A percentile compares a stretch with the other conserved stretches of the same genome.
phyloP scores from a whole-genome alignment of 23 tunicate genomes.

The Clavelina lepadiformis region DNA sequence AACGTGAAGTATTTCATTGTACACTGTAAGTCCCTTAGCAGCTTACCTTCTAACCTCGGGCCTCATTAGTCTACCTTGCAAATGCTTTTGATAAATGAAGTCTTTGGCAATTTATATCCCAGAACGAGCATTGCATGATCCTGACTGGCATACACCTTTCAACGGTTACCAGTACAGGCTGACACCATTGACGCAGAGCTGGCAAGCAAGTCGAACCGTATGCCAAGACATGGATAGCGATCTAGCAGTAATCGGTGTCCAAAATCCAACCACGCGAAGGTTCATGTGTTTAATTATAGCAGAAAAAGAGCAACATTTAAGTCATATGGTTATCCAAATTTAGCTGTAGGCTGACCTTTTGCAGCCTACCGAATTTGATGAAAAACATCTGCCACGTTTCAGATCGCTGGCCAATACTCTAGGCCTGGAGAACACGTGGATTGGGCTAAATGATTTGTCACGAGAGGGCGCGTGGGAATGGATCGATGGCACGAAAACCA shows the following conservation, averaged over 20 bases:
- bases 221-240: constrained; percentile 6
- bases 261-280: no score
- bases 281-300: no score
- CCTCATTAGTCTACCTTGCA: no score
- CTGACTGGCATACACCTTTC: constrained; percentile 12
- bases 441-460: constrained; percentile 2
- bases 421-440: constrained; percentile 14
- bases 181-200: constrained; percentile 4
- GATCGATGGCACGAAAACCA: neutral
- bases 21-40: no score
- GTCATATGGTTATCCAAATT: no score
- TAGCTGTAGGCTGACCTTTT: no score
- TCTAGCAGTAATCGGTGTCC: constrained; percentile 1
- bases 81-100: no score
- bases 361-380: no score
- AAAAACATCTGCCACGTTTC: neutral
- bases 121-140: constrained; percentile 11
- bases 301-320: no score
- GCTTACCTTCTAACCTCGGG: no score
- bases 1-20: no score
- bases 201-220: neutral
- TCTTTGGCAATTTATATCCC: no score
- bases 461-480: constrained; percentile 9
- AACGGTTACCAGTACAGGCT: constrained; percentile 13
- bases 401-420: constrained; percentile 7